phyloP scores from a whole-genome alignment of 2,888 invertebrate genomes.

The Magallana nippona region DNA sequence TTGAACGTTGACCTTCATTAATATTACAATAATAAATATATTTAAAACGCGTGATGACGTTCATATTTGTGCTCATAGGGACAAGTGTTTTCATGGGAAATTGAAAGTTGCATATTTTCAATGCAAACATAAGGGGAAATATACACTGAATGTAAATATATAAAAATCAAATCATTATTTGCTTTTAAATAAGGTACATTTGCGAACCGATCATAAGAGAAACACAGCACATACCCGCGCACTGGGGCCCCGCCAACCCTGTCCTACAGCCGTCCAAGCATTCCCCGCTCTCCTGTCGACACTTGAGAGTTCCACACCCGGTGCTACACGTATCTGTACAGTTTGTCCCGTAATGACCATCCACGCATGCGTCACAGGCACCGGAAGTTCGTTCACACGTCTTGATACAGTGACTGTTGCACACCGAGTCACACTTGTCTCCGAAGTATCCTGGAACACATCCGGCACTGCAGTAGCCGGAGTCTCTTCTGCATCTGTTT shows the following conservation, averaged over 20 bases:
- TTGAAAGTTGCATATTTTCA: too few relatives aligned
- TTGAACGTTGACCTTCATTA: too few relatives aligned
- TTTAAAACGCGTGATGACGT: too few relatives aligned
- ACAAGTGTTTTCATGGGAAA: too few relatives aligned
- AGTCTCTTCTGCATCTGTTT: neutral
- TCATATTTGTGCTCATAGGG: too few relatives aligned
- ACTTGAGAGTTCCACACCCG: neutral
- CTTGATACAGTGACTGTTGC: neutral
- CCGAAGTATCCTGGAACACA: conserved; percentile 6
- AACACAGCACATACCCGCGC: neutral
- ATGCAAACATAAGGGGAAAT: too few relatives aligned
- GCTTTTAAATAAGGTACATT: too few relatives aligned
- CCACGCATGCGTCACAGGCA: neutral
- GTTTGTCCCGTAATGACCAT: neutral
- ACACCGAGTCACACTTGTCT: neutral
- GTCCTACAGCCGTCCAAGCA: neutral
- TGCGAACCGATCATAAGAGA: too few relatives aligned
- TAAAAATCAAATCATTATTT: too few relatives aligned
- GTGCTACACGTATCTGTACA: neutral
- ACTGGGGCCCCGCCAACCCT: neutral
- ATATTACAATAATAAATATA: too few relatives aligned
- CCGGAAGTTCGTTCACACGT: neutral
- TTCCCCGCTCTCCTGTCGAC: neutral
- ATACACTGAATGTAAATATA: too few relatives aligned
- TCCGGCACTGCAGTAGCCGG: neutral